Evolutionary conservation across 2,888 invertebrate species (phyloP), one percentile per base, ranked within the genome.

Genomic region (Corbicula japonica): DNA sequence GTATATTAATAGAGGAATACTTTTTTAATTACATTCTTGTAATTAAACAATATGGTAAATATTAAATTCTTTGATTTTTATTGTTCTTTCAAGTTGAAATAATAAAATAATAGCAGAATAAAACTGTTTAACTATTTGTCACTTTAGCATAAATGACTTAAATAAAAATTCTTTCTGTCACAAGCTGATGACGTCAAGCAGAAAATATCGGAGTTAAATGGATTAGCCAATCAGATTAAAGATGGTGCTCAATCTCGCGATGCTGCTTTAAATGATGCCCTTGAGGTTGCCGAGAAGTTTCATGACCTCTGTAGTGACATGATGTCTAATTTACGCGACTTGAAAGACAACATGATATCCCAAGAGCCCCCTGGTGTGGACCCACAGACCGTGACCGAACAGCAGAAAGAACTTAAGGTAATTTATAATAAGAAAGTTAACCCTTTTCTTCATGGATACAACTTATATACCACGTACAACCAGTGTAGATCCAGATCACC

Each of bases 321-420:
- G 34, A 90, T 91, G 85, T 87, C 90, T 3, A 88, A 88, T 35
- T 83, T 93, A 18, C 84, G 91, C 10, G 93, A 93, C 76, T 87
- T 93, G 26, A 92, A 92, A 80, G 93, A 93, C 78, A 92, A 91
- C 66, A 84, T 93, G 46, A 77, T 86, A 50, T 92, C 92, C 1
- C 93, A 93, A 82, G 93, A 93, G 72, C 89, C 90, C 0, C 92
- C 93, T 1, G 92, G 92, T 2, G 89, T 93, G 5, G 92, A 93
- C 58, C 87, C 91, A 0, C 88, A 89, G 21, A 90, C 91, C 12
- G 90, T 93, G 38, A 86, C 87, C 65, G 92, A 93, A 76, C 93
- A 93, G 77, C 92, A 91, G 76, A 90, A 90, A 62, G 93, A 93
- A 80, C 85, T 93, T 1, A 87, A 90, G 85, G 93, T 93, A 61